Percentiles rank a stretch among this genome's conserved stretches.
Evolutionary conservation across 2,888 invertebrate species (phyloP).

Genomic region (Eudemis profundana): DNA sequence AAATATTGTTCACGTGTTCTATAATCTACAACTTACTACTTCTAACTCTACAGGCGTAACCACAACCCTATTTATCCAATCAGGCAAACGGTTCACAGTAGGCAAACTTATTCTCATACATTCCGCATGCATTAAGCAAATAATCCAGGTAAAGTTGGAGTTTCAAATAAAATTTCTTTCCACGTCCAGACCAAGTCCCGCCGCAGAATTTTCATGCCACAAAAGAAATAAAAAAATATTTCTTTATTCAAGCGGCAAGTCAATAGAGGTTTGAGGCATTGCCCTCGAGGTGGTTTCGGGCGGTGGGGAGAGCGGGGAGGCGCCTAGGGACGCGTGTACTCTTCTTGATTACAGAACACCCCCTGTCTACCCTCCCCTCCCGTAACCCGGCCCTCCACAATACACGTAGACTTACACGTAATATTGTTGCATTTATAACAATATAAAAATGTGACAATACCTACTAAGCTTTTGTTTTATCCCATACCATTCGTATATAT

Average conservation of each 20-base stretch:
- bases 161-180: slow-evolving; percentile 30
- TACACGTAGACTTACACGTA: slow-evolving; percentile 70
- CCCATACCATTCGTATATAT: background rate
- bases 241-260: slow-evolving; percentile 75
- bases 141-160: slow-evolving; percentile 15
- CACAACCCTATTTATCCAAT: background rate
- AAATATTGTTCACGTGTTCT: too few relatives aligned
- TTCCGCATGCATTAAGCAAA: slow-evolving; percentile 17
- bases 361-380: slow-evolving; percentile 59
- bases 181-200: slow-evolving; percentile 22
- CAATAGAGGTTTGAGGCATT: slow-evolving; percentile 83
- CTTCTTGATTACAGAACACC: slow-evolving; percentile 84
- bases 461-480: slow-evolving; percentile 17
- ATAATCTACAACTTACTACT: too few relatives aligned
- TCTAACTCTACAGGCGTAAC: too few relatives aligned
- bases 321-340: slow-evolving; percentile 83
- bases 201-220: slow-evolving; percentile 71
- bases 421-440: slow-evolving; percentile 38
- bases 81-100: background rate
- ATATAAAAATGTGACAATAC: slow-evolving; percentile 30
- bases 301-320: slow-evolving; percentile 56
- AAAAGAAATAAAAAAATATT: slow-evolving; percentile 77
- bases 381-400: slow-evolving; percentile 64
- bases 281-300: slow-evolving; percentile 72
- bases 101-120: background rate